Conservation (phyloP, 2,888 invertebrate genomes). For the Gortyna flavago region DNA sequence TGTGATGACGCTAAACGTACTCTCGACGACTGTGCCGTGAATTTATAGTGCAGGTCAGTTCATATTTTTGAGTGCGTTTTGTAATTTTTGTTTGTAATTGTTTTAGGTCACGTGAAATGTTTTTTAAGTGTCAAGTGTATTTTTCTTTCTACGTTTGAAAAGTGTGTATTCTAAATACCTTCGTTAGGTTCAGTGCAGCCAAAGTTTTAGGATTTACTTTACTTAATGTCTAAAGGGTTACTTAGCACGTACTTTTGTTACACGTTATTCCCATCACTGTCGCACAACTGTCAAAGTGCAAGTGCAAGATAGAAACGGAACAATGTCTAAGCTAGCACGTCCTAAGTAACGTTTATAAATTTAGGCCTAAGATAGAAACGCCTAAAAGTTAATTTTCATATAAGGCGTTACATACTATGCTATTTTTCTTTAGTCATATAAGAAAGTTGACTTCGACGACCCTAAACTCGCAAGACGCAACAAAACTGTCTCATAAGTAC, state of each 20-base stretch:
- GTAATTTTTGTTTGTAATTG: slow-evolving; percentile 22
- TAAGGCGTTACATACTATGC: too few species aligned
- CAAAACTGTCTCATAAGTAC: background rate
- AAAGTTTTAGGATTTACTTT: background rate
- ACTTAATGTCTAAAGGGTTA: too few species aligned
- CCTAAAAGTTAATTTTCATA: background rate
- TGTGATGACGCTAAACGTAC: slow-evolving; percentile 50
- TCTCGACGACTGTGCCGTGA: slow-evolving; percentile 42
- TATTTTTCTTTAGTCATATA: background rate
- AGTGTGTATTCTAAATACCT: background rate
- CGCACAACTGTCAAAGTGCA: too few species aligned
- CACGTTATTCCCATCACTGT: too few species aligned
- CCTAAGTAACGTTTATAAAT: too few species aligned
- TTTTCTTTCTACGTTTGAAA: background rate
- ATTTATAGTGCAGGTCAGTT: slow-evolving; percentile 42
- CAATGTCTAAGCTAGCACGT: too few species aligned
- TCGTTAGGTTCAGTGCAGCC: background rate
- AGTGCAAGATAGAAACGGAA: too few species aligned
- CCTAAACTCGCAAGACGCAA: background rate
- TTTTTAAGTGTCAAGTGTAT: background rate
- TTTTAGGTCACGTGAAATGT: background rate
- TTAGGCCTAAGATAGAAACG: background rate
- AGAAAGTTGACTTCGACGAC: background rate
- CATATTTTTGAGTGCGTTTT: slow-evolving; percentile 24
- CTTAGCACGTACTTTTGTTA: too few species aligned